Conservation (phyloP, 2,113 vertebrate species). For the Scolopax mira region DNA sequence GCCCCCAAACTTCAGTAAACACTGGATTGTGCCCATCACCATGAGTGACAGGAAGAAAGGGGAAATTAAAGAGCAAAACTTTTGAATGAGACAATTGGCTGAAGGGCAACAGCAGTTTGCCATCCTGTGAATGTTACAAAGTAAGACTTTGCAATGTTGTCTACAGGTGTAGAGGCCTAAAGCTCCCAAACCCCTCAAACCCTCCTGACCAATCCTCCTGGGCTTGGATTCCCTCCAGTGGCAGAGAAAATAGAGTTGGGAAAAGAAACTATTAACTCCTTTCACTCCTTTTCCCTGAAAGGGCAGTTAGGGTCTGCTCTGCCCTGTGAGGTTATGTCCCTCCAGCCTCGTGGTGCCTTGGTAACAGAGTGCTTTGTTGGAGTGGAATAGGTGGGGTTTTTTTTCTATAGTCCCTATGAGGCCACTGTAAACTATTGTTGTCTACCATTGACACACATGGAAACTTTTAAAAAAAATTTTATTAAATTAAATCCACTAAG, state of each 20-base stretch:
- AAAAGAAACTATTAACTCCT: background rate
- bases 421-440: background rate
- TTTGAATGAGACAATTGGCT: background rate
- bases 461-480: background rate
- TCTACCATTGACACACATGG: background rate
- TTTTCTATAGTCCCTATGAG: background rate
- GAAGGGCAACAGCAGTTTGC: background rate
- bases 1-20: background rate
- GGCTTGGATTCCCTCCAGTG: background rate
- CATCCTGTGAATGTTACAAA: background rate
- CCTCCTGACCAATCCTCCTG: background rate
- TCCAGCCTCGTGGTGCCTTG: background rate
- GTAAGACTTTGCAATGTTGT: background rate
- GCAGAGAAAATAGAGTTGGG: background rate
- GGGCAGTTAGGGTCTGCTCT: background rate
- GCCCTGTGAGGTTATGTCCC: background rate
- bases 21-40: background rate
- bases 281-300: background rate
- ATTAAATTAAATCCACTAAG: constrained; percentile 41
- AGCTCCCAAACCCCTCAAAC: background rate
- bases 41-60: background rate
- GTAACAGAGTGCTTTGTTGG: background rate
- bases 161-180: constrained; percentile 4
- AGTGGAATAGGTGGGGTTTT: background rate
- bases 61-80: background rate